Evolutionary conservation across 2,888 invertebrate genomes (phyloP).

Genomic region (Bugulina stolonifera): DNA sequence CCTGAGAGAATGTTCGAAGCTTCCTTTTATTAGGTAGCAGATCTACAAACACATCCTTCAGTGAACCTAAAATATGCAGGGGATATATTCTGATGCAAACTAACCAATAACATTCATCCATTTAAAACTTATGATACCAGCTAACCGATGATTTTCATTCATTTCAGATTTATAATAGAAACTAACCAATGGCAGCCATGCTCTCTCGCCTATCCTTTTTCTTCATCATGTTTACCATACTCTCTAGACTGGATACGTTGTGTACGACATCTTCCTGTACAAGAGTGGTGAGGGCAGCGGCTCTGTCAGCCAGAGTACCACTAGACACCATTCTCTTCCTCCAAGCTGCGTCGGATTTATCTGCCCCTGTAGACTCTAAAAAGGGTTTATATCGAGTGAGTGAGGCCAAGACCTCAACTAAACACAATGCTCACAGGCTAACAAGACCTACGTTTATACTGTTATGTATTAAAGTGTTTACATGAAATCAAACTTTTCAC

Average conservation of each 20-base stretch:
- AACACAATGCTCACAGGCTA: no score
- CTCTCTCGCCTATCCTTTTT: conserved; percentile 66
- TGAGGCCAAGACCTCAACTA: background rate
- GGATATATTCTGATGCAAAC: no score
- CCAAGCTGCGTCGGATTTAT: conserved; percentile 46
- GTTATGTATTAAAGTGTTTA: no score
- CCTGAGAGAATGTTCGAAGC: conserved; percentile 49
- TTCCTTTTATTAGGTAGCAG: conserved; percentile 51
- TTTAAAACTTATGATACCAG: no score
- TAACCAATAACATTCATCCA: background rate
- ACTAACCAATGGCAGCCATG: conserved; percentile 59
- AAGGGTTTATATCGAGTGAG: background rate
- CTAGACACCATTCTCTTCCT: conserved; percentile 62
- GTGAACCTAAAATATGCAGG: conserved; percentile 62
- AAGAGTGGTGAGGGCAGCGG: conserved; percentile 74
- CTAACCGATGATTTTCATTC: no score
- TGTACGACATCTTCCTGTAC: conserved; percentile 79
- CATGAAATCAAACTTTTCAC: no score
- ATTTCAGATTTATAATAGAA: background rate
- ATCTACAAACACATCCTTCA: conserved; percentile 73
- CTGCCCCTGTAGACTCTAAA: background rate
- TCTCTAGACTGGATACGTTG: conserved; percentile 65
- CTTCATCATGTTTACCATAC: conserved; percentile 70
- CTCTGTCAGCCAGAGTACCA: conserved; percentile 77
- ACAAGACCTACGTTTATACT: no score